phyloP scores from a whole-genome alignment of 2,888 invertebrate species.

The Protophormia terraenovae region DNA sequence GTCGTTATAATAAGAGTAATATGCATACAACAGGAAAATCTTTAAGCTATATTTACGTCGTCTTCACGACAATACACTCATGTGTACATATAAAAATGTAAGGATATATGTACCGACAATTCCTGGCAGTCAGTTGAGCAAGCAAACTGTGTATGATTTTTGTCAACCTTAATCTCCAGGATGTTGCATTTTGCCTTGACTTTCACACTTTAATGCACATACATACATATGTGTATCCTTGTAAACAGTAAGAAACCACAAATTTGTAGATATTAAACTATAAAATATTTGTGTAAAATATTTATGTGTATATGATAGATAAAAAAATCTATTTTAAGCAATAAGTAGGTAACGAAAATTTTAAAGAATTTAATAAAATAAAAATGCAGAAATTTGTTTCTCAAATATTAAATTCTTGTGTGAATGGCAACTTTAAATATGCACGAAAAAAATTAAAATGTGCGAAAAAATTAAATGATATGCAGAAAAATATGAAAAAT shows the following conservation, averaged over 20 bases:
- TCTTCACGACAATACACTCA: conserved; percentile 5
- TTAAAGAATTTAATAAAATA: neutral
- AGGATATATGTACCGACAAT: too few relatives aligned
- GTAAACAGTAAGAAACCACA: conserved; percentile 1
- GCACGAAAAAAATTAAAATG: too few relatives aligned
- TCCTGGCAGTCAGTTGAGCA: conserved; percentile 26
- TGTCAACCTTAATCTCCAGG: conserved; percentile 54
- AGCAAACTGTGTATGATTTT: conserved; percentile 25
- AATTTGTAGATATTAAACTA: conserved; percentile 10
- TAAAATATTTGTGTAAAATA: neutral
- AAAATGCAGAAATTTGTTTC: neutral
- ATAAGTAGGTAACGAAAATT: neutral
- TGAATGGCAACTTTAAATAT: too few relatives aligned
- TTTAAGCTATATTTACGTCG: conserved; percentile 40
- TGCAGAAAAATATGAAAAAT: too few relatives aligned
- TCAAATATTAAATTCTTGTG: too few relatives aligned
- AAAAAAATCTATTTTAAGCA: neutral
- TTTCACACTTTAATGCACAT: conserved; percentile 55
- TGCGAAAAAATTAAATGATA: too few relatives aligned
- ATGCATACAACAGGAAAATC: conserved; percentile 46
- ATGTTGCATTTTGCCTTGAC: conserved; percentile 61
- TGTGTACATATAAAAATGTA: too few relatives aligned
- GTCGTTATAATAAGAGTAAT: conserved; percentile 42
- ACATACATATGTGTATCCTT: too few relatives aligned
- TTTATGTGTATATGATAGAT: neutral